Evolutionary conservation across 2,888 invertebrate genomes (phyloP).

Genomic region (Eucera pruinosa): DNA sequence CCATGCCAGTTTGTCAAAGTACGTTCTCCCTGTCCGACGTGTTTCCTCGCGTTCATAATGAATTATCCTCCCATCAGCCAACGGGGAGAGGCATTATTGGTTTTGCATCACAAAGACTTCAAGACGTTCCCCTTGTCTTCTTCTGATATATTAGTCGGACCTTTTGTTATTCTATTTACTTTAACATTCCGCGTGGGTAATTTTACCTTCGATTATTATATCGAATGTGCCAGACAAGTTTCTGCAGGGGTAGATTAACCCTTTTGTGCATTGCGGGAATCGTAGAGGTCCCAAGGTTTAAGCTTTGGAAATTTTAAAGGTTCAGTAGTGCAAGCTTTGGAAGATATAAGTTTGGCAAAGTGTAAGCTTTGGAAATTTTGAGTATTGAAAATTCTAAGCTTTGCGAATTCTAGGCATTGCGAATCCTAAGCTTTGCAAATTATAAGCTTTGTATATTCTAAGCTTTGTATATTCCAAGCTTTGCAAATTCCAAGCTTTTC

Average conservation of each 20-base stretch:
- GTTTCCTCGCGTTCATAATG: conserved; percentile 18
- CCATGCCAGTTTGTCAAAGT: conserved; percentile 37
- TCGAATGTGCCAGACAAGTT: not conserved
- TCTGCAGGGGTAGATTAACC: not conserved
- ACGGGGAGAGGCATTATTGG: conserved; percentile 20
- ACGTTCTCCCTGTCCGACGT: not conserved
- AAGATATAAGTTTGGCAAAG: too few relatives aligned
- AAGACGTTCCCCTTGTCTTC: not conserved
- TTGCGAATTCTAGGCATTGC: too few relatives aligned
- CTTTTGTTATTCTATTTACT: not conserved
- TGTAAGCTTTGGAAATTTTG: too few relatives aligned
- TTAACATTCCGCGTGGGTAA: not conserved
- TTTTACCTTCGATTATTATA: not conserved
- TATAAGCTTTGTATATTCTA: too few relatives aligned
- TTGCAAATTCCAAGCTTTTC: too few relatives aligned
- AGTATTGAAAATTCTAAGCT: too few relatives aligned
- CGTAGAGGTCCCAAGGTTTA: too few relatives aligned
- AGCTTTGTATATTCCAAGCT: too few relatives aligned
- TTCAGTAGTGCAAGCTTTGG: too few relatives aligned
- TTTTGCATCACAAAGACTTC: conserved; percentile 10
- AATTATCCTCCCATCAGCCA: conserved; percentile 25
- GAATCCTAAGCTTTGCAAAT: too few relatives aligned
- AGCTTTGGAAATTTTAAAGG: too few relatives aligned
- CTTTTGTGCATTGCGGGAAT: not conserved
- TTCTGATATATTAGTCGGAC: not conserved